Evolutionary conservation across 2,888 invertebrate genomes (phyloP), one percentile per base, ranked within the genome.

Genomic region (Melolontha melolontha): DNA sequence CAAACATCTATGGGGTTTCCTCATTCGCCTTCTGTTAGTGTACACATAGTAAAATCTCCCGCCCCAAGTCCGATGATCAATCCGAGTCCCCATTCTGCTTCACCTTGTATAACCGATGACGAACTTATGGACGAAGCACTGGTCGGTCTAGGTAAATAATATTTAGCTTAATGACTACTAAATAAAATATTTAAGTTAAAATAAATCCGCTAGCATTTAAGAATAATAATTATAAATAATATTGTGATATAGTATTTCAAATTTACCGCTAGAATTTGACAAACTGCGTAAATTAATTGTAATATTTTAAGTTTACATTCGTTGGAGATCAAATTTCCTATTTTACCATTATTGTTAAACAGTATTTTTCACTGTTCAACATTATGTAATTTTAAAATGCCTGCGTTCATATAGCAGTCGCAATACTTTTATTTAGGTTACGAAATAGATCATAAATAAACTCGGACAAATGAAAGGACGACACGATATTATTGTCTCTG

Each of bases 91-190:
- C 87, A 86, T 75, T 87, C 92, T 27, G 90, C 91, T 74, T 92
- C 93, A 5, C 92, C 93, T 14, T 91, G 92, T 76, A 92, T 93
- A 75, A 93, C 94, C 51, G 95, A 95, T 79, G 95, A 96, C 81
- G 95, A 95, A 78, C 88, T 95, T 16, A 94, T 94, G 92, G 94
- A 95, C 82, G 94, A 94, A 80, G 94, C 94, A 5, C 84, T 95
- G 55, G 91, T 93, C 62, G 92, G 92, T 7, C 87, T 91, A 77
- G 91, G 92, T 47, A 92, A 92, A 87, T 92, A 86, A 57, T 64
- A 55, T 55, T 64, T 55, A 51, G 44, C 55, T 54, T 10, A 10
- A 34, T 22, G 42, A 41, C 27, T 64, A 29, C 41, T 51, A 42
- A 22, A 12, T 27, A 22, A 62, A 44, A n/a, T n/a, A n/a, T n/a